Percentiles rank a stretch among this genome's conserved stretches.
These are phyloP conservation scores for Macrobrachium nipponense DNA, from an alignment of 1,140 invertebrate genomes.

Conservation along the genomic window DNA sequence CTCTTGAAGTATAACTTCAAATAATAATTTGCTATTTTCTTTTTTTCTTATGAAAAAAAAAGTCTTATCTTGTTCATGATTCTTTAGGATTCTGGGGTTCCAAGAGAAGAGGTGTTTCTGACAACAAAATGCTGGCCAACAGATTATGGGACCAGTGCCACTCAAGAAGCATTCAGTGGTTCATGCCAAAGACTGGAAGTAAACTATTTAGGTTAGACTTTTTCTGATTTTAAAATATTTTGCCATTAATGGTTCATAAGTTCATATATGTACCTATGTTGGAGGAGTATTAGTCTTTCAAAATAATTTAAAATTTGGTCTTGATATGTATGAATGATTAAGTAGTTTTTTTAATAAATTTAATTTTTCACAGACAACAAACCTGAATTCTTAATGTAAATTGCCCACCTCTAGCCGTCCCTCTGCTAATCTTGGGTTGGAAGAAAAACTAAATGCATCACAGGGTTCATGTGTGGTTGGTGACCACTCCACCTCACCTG, in stretches of 20 bases:
- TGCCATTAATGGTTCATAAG: not conserved
- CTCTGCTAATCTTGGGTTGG: no score
- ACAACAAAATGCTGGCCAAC: slow-evolving; percentile 69
- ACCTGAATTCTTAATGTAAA: no score
- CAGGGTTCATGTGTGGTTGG: no score
- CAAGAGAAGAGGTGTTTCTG: slow-evolving; percentile 67
- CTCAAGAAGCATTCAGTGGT: slow-evolving; percentile 65
- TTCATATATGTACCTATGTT: not conserved
- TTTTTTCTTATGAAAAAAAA: slow-evolving; percentile 49
- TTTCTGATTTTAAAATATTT: not conserved
- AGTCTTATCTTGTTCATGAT: not conserved
- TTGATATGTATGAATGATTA: no score
- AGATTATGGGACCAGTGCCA: slow-evolving; percentile 67
- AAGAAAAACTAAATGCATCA: no score
- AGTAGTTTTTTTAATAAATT: no score
- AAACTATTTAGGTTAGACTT: slow-evolving; percentile 66
- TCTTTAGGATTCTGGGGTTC: slow-evolving; percentile 63
- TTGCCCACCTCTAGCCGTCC: no score
- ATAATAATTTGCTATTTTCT: not conserved
- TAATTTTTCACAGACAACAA: no score
- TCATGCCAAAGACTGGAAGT: slow-evolving; percentile 67
- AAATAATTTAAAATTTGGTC: no score
- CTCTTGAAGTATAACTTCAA: no score
- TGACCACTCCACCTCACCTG: no score
- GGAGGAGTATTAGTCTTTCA: no score